Conservation (phyloP, 2,888 invertebrate species). For the Aromia moschata region DNA sequence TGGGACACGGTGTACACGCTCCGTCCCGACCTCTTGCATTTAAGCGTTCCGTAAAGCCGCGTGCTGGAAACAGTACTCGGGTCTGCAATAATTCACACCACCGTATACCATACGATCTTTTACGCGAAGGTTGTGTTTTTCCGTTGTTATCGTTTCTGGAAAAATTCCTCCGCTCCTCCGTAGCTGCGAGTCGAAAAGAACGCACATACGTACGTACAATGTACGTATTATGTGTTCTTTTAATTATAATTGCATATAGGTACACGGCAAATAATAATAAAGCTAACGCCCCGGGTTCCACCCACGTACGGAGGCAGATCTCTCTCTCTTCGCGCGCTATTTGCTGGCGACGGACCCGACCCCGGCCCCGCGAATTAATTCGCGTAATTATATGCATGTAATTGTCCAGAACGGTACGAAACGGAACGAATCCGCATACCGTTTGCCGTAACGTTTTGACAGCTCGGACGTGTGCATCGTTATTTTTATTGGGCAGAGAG, state of each 20-base stretch:
- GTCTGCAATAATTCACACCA: too few species aligned
- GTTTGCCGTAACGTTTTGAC: too few species aligned
- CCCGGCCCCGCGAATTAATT: not conserved
- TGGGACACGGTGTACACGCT: too few species aligned
- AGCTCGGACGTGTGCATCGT: too few species aligned
- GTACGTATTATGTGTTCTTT: not conserved
- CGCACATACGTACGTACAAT: not conserved
- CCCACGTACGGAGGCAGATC: constrained; percentile 2
- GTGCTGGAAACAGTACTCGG: too few species aligned
- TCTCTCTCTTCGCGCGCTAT: not conserved
- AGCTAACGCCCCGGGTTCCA: not conserved
- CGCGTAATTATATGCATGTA: not conserved
- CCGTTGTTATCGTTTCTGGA: too few species aligned
- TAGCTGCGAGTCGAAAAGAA: not conserved
- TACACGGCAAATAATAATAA: constrained; percentile 1
- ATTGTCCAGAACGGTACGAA: not conserved
- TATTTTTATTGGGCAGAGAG: too few species aligned
- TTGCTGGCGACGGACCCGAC: not conserved
- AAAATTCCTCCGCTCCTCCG: not conserved
- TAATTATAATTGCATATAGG: constrained; percentile 2
- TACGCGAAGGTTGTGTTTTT: too few species aligned
- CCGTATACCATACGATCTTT: too few species aligned
- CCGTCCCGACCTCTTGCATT: too few species aligned
- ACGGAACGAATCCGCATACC: not conserved
- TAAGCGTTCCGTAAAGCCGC: too few species aligned